Percentiles rank a stretch among this genome's conserved stretches.
These are phyloP conservation scores for Pogonomyrmex barbatus DNA, from an alignment of 1,140 invertebrate genomes.

Conservation along the genomic window DNA sequence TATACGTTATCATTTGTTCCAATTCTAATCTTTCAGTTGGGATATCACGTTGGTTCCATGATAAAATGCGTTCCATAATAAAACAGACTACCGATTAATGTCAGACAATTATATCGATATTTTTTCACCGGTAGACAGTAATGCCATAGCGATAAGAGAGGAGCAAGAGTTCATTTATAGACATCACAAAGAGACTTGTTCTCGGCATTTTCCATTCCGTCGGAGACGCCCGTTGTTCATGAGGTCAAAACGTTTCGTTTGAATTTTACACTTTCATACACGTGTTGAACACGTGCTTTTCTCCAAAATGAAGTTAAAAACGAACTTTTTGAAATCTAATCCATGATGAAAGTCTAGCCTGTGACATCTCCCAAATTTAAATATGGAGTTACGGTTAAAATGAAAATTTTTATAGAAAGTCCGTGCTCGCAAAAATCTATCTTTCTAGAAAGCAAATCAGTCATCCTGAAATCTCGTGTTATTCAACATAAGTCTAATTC, in stretches of 20 bases:
- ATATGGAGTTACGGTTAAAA: background rate
- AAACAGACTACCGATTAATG: background rate
- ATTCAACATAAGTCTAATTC: background rate
- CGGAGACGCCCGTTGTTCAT: background rate
- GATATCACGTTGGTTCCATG: background rate
- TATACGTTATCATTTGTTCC: background rate
- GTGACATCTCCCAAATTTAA: background rate
- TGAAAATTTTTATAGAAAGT: background rate
- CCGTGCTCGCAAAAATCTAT: background rate
- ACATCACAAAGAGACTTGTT: conserved; percentile 8
- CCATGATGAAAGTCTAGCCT: background rate
- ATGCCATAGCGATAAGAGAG: conserved; percentile 32
- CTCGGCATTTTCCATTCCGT: conserved; percentile 2
- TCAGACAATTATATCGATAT: conserved; percentile 14
- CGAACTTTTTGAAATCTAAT: background rate
- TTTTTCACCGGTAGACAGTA: conserved; percentile 1
- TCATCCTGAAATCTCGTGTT: background rate
- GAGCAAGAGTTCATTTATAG: conserved; percentile 37
- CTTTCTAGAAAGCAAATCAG: background rate
- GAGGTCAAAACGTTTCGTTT: background rate
- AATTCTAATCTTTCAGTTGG: background rate
- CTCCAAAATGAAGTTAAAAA: background rate
- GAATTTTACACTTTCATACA: background rate
- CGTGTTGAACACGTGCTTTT: background rate
- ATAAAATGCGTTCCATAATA: conserved; percentile 22